phyloP scores from a whole-genome alignment of 2,113 vertebrate genomes.

The Sapayoa aenigma region DNA sequence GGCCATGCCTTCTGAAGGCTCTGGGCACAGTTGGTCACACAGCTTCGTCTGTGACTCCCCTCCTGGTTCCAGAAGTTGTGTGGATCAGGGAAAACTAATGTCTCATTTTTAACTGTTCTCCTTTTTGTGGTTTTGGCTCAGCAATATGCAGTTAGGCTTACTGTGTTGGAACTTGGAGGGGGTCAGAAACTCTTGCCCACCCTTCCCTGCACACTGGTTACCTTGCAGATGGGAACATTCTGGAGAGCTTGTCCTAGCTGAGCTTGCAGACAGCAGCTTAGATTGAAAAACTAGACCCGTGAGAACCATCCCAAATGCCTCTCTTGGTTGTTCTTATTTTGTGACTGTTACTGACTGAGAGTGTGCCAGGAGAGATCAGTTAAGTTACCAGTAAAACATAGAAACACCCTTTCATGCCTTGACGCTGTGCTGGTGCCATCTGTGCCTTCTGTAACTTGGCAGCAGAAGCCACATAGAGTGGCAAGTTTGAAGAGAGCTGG shows the following conservation, averaged over 20 bases:
- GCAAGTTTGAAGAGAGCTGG: not conserved
- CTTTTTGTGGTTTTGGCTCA: not conserved
- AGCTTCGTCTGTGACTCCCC: not conserved
- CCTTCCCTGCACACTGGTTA: not conserved
- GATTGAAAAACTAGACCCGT: not conserved
- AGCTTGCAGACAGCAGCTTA: not conserved
- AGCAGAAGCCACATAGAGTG: not conserved
- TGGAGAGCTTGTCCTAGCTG: not conserved
- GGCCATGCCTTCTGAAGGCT: not conserved
- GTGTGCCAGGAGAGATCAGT: not conserved
- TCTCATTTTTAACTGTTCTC: not conserved
- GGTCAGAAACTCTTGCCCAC: not conserved
- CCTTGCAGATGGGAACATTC: fast-evolving
- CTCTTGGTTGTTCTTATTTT: not conserved
- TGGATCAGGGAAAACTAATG: not conserved
- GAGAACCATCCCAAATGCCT: not conserved
- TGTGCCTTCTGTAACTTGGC: not conserved
- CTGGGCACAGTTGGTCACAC: not conserved
- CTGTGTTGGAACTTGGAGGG: not conserved
- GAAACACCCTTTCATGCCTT: not conserved
- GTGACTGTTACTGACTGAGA: not conserved
- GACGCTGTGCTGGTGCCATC: not conserved
- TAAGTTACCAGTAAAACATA: not conserved
- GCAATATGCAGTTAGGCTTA: not conserved
- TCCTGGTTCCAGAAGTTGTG: not conserved